A percentile compares a stretch with the other conserved stretches of the same genome.
phyloP scores from a whole-genome alignment of 2,888 invertebrate species.

The Conomelus anceps region DNA sequence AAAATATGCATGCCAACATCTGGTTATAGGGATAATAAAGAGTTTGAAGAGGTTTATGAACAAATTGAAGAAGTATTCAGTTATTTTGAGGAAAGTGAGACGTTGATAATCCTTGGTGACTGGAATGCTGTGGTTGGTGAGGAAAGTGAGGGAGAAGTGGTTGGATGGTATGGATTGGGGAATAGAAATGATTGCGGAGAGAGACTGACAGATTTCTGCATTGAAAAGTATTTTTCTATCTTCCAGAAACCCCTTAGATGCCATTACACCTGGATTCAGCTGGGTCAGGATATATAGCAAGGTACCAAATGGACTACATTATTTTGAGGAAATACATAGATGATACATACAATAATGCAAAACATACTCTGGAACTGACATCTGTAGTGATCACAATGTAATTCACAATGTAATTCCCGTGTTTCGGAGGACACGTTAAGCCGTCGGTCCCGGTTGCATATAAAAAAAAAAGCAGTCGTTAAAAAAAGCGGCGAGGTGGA shows the following conservation, averaged over 20 bases:
- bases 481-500: too few relatives aligned
- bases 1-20: conserved; percentile 26
- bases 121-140: conserved; percentile 22
- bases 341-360: too few relatives aligned
- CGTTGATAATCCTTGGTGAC: conserved; percentile 20
- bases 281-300: conserved; percentile 12
- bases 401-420: too few relatives aligned
- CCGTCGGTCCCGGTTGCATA: too few relatives aligned
- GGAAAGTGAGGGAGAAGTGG: not conserved
- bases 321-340: conserved; percentile 16
- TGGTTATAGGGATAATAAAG: conserved; percentile 9
- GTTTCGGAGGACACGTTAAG: too few relatives aligned
- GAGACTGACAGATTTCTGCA: conserved; percentile 18
- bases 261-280: conserved; percentile 13
- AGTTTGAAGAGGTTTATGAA: conserved; percentile 11
- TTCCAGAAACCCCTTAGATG: conserved; percentile 4
- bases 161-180: conserved; percentile 20
- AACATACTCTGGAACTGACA: conserved; percentile 21
- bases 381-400: conserved; percentile 21
- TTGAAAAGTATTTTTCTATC: conserved; percentile 3
- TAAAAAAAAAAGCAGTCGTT: too few relatives aligned
- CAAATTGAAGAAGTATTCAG: conserved; percentile 13
- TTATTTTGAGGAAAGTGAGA: not conserved
- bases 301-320: conserved; percentile 22
- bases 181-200: conserved; percentile 21